Conservation (phyloP, 2,113 vertebrate species). For the Chionomys nivalis region DNA sequence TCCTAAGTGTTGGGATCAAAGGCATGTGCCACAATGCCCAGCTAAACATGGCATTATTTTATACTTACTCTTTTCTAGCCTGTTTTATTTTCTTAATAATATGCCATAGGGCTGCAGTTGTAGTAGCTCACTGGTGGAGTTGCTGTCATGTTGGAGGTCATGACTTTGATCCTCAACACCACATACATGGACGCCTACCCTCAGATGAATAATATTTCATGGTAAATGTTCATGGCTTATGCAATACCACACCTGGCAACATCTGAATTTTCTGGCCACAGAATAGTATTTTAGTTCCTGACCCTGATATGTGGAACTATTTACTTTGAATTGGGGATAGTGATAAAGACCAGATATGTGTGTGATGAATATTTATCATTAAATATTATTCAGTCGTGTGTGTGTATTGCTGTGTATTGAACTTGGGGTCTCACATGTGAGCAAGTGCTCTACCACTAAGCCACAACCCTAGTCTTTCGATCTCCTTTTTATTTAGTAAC, state of each 20-base stretch:
- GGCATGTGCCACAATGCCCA: too few species aligned
- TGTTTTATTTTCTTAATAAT: conserved; percentile 23
- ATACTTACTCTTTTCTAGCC: not conserved
- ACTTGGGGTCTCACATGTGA: not conserved
- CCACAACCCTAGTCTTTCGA: not conserved
- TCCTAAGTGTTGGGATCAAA: not conserved
- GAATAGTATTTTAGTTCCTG: not conserved
- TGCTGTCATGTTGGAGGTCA: not conserved
- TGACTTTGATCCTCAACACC: not conserved
- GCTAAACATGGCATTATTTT: not conserved
- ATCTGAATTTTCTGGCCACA: not conserved
- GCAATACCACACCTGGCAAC: not conserved
- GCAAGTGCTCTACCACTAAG: not conserved
- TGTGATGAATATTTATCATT: not conserved
- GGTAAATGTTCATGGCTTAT: not conserved
- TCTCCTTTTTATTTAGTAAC: not conserved
- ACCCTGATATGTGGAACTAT: not conserved
- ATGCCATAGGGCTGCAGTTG: not conserved
- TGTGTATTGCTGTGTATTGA: not conserved
- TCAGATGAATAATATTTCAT: not conserved
- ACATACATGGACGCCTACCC: too few species aligned
- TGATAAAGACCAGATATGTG: not conserved
- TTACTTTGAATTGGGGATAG: not conserved
- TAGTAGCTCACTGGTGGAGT: not conserved
- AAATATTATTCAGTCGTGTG: not conserved